Base-by-base conservation (phyloP, 1,140 invertebrate genomes). In the Acromyrmex echinatior region DNA sequence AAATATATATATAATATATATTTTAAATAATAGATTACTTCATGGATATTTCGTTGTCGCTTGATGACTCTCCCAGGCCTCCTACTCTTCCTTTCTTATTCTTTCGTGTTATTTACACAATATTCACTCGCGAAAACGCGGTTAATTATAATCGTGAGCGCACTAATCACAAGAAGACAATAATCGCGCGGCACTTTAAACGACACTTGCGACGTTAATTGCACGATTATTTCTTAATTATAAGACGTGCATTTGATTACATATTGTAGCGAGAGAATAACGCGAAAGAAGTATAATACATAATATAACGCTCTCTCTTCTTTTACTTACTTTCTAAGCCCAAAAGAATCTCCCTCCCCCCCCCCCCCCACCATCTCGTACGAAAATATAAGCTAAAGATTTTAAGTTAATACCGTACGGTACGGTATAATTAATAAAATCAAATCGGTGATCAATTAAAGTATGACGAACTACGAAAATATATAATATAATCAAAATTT, bases 141-240 rank as follows among this genome's bases (percentile, higher is more conserved):
- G 66, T 51, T 70, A 70, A 70, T 70, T 70, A 70, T 70, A 12
- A 70, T 70, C 39, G 66, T 16, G 66, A 39, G 66, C 39, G 21
- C 66, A 70, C 66, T 70, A 70, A 70, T 70, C 66, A 70, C 66
- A 6, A 51, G 5, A 70, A 70, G 66, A 70, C 66, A 70, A 70
- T 70, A 45, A 70, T 70, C 39, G 39, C 39, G 66, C 66, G 6
- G 66, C 66, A 16, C 14, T 68, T 70, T 70, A 70, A 70, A 70
- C 66, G 66, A 70, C 66, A 70, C 66, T 70, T 70, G 66, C 66
- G 14, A 51, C 66, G 66, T 51, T 70, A 70, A 70, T 70, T 45
- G 66, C 45, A 70, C 21, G 39, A 70, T 70, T 70, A 70, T 70
- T 70, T 70, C 49, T 25, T 70, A 45, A 70, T 70, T 70, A 68